Percentiles rank a stretch among this genome's conserved stretches.
Evolutionary conservation across 1,140 invertebrate genomes (phyloP).

Genomic region (Amyelois transitella): DNA sequence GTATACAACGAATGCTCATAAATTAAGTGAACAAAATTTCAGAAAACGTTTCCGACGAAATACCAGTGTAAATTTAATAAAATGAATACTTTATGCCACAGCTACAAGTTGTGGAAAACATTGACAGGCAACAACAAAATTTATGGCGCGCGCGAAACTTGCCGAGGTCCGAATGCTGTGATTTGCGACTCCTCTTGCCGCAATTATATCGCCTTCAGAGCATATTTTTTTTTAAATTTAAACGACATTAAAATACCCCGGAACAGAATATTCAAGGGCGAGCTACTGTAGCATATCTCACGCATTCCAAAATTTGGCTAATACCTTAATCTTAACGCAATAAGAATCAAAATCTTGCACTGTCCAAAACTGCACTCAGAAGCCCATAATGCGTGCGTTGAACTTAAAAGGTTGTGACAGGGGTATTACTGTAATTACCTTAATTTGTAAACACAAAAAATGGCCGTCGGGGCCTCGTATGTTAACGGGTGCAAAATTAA

Average conservation of each 20-base stretch:
- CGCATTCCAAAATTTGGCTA: conserved; percentile 26
- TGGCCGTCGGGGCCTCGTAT: conserved; percentile 25
- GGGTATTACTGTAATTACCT: conserved; percentile 59
- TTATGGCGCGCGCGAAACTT: background rate
- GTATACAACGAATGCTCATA: background rate
- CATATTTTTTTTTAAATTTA: conserved; percentile 42
- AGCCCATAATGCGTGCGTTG: conserved; percentile 45
- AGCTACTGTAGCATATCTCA: conserved; percentile 36
- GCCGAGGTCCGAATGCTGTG: conserved; percentile 12
- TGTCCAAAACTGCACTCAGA: conserved; percentile 8
- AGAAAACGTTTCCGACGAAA: background rate
- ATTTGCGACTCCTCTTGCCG: conserved; percentile 27
- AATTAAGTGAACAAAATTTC: too few species aligned
- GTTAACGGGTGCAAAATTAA: conserved; percentile 37
- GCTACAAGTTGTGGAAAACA: background rate
- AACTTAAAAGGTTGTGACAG: conserved; percentile 65
- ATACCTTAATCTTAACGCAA: conserved; percentile 27
- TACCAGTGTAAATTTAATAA: background rate
- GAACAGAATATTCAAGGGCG: conserved; percentile 45
- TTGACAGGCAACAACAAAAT: background rate
- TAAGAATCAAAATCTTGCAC: conserved; percentile 30
- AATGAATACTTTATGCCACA: background rate
- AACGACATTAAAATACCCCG: conserved; percentile 55
- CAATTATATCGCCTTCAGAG: conserved; percentile 33
- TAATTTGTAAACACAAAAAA: conserved; percentile 66